Evolutionary conservation across 2,113 vertebrate species (phyloP), one percentile per base, ranked within the genome.

Genomic region (Colius striatus): DNA sequence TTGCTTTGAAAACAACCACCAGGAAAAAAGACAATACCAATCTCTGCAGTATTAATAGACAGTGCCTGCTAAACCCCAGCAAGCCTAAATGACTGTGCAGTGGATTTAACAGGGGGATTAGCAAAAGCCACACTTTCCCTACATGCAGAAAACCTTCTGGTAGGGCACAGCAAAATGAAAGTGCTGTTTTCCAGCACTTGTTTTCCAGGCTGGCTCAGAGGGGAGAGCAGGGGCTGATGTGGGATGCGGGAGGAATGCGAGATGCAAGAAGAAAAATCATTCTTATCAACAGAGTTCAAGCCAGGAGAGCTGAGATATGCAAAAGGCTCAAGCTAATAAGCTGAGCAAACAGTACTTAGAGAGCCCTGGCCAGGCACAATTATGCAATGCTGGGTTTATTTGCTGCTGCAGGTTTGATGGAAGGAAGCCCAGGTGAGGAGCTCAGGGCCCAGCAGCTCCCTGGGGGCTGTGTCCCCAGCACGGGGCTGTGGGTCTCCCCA

Each of bases 81-180:
- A 5, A 96, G 86, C 89, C 82, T 16, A 29, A 90, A 66, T 41
- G 61, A 57, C 92, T 48, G 84, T 23, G 72, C 87, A 9, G 87
- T 41, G 89, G 95, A 96, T 96, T 96, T 94, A 85, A 6, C 6
- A 2, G 9, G 74, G 77, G 87, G 92, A 97, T 96, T 97, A 96
- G 5, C 5, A 32, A 65, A 71, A 92, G 95, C 90, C 76, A 88
- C 87, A 82, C 84, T 87, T 91, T 88, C 91, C 82, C 78, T 91
- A 26, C 62, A 29, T 53, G 75, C 87, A 80, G 66, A 66, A 94
- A 94, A 58, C 45, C 86, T 43, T 16, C 80, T 32, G 79, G 21
- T 5, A 34, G 61, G 61, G 87, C 87, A 38, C 61, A 62, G 8
- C 10, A 23, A 32, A 22, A 82, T 32, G 62, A 27, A 91, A 93